phyloP scores from a whole-genome alignment of 2,888 invertebrate genomes.

The Heliconius aoede region DNA sequence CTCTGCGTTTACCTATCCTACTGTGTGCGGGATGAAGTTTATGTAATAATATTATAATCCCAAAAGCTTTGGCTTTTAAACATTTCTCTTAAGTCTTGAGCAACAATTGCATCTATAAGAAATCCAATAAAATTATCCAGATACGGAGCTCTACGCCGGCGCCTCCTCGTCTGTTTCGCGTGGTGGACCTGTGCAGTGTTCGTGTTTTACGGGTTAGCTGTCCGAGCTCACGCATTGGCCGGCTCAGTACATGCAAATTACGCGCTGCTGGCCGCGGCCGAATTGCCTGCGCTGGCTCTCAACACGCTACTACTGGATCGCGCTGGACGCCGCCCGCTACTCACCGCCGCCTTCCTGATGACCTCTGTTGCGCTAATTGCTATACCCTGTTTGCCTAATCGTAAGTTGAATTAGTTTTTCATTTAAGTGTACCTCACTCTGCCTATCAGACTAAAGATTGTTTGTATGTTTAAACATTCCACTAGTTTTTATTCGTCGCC shows the following conservation, averaged over 20 bases:
- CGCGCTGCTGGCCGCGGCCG: slow-evolving; percentile 72
- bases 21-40: too few relatives aligned
- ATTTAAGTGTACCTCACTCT: too few relatives aligned
- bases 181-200: slow-evolving; percentile 78
- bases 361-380: slow-evolving; percentile 67
- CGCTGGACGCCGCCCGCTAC: slow-evolving; percentile 69
- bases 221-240: slow-evolving; percentile 68
- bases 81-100: too few relatives aligned
- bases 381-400: slow-evolving; percentile 62
- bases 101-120: neutral
- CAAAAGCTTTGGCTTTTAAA: too few relatives aligned
- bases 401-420: slow-evolving; percentile 51
- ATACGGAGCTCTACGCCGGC: slow-evolving; percentile 69
- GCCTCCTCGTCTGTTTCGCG: slow-evolving; percentile 71
- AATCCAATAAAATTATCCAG: slow-evolving; percentile 50
- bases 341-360: slow-evolving; percentile 70
- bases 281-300: slow-evolving; percentile 70
- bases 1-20: too few relatives aligned
- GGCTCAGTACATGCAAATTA: slow-evolving; percentile 71
- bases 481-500: too few relatives aligned
- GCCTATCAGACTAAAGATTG: too few relatives aligned
- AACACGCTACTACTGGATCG: slow-evolving; percentile 76
- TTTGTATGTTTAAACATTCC: too few relatives aligned
- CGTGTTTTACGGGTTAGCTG: slow-evolving; percentile 79
- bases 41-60: too few relatives aligned